Base-by-base conservation (phyloP, 2,797 vertebrate species). In the Ataeniobius toweri region DNA sequence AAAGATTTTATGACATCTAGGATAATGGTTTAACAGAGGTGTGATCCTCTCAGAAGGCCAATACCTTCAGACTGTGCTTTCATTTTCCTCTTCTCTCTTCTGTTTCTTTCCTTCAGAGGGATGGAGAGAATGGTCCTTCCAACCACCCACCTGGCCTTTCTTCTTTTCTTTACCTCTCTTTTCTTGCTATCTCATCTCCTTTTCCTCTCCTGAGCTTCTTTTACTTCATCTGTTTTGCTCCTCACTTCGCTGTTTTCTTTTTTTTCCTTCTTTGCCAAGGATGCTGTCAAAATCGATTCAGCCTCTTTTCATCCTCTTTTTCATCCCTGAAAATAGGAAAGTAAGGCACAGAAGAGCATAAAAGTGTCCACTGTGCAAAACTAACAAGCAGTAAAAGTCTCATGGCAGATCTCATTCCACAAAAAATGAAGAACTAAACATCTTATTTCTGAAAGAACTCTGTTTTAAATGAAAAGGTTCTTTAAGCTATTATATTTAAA, bases 21-120 rank as follows among this genome's bases (percentile, higher is more conserved):
- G 88, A 80, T 82, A 86, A 92, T 80, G 81, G 78, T 85, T 77
- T 91, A 87, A 88, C 83, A 89, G 85, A 73, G 74, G 78, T 65
- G 73, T 81, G 79, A 90, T 87, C 80, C 76, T 82, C 82, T 87
- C 70, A 82, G 82, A 91, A 76, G 81, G 73, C 78, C 86, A 67
- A n/a, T 78, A 77, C 77, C 78, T 83, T 88, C 81, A 88, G 71
- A 83, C 78, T 68, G 71, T 53, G 76, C 87, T 86, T 81, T 84
- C 88, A 85, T 88, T 83, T 58, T 73, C 53, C 31, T 65, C 73
- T 76, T 24, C 50, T 69, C 31, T 31, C n/a, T 75, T 28, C n/a
- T 44, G 13, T 46, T 80, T 83, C 31, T 85, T 81, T 73, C 72
- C 80, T 74, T 78, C 71, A 82, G 72, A 76, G 73, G 56, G 41